Base-by-base conservation (phyloP, 2,888 invertebrate genomes). In the Iphiclides podalirius region DNA sequence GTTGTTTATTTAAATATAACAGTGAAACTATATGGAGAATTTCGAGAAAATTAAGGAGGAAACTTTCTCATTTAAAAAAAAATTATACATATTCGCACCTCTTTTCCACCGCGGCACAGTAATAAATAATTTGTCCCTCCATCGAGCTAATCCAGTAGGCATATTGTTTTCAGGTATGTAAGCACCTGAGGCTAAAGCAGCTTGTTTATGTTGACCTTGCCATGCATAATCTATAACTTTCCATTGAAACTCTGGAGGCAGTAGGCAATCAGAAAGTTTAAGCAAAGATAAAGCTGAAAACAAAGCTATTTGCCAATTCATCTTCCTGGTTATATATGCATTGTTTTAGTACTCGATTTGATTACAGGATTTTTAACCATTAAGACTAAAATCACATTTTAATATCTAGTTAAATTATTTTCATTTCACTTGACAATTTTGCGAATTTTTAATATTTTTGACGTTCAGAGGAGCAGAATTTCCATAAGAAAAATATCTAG, bases 101-200 rank as follows among this genome's bases (percentile, higher is more conserved):
- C 91, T 90, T 36, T 90, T 92, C 92, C 92, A 92, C 63, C 92
- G 86, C 57, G 93, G 93, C 61, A 93, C 90, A 31, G 93, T 92
- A 51, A 93, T 83, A 65, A 91, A 94, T 47, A 91, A 71, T 86
- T 91, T 94, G 69, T 93, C 72, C 58, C 89, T 90, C 93, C 93
- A 94, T 55, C 91, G 87, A 51, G 92, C 93, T 53, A 94, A 60
- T 9, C 94, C 94, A 23, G 93, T 78, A 0, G 93, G 93, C 67
- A 94, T 80, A 70, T 93, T 93, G 70, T 94, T 92, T 51, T 86
- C 86, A 0, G 90, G 89, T 8, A 92, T 79, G 64, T 91, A 94
- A 6, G 86, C 80, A 20, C 90, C 90, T 8, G 76, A 77, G 6
- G 75, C 67, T 11, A 93, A 64, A 4, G 92, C 92, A 2, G 75